These are phyloP conservation scores for Mongoloraphidia duomilia DNA, from an alignment of 2,888 invertebrate genomes.

Conservation along the genomic window DNA sequence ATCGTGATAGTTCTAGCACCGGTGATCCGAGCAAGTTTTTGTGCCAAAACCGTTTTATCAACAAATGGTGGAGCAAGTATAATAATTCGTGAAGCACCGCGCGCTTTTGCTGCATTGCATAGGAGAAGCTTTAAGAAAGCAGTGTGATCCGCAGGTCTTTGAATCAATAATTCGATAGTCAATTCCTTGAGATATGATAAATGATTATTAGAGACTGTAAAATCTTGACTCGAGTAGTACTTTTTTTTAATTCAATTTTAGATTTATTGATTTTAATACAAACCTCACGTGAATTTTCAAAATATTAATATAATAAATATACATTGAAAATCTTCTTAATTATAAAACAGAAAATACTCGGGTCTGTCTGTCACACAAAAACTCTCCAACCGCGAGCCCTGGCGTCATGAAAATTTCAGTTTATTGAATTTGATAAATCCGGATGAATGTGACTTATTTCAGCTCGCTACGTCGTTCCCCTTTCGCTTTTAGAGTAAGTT, in stretches of 20 bases:
- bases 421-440: too few species aligned
- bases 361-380: too few species aligned
- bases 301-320: too few species aligned
- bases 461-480: too few species aligned
- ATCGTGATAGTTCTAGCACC: conserved; percentile 22
- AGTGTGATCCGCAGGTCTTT: conserved; percentile 46
- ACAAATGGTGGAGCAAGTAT: conserved; percentile 38
- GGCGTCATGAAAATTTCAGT: too few species aligned
- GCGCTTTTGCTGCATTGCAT: conserved; percentile 30
- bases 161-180: conserved; percentile 39
- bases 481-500: too few species aligned
- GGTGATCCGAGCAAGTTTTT: conserved; percentile 21
- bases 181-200: conserved; percentile 36
- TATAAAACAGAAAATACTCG: too few species aligned
- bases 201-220: conserved; percentile 1
- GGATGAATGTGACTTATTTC: too few species aligned
- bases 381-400: too few species aligned
- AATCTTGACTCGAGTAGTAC: not conserved
- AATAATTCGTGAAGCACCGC: conserved; percentile 38
- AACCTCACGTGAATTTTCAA: too few species aligned
- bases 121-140: conserved; percentile 45
- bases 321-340: too few species aligned
- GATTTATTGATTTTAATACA: not conserved
- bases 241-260: not conserved
- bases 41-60: conserved; percentile 23